Evolutionary conservation across 2,797 vertebrate genomes (phyloP).

Genomic region (Petrocephalus sullivani): DNA sequence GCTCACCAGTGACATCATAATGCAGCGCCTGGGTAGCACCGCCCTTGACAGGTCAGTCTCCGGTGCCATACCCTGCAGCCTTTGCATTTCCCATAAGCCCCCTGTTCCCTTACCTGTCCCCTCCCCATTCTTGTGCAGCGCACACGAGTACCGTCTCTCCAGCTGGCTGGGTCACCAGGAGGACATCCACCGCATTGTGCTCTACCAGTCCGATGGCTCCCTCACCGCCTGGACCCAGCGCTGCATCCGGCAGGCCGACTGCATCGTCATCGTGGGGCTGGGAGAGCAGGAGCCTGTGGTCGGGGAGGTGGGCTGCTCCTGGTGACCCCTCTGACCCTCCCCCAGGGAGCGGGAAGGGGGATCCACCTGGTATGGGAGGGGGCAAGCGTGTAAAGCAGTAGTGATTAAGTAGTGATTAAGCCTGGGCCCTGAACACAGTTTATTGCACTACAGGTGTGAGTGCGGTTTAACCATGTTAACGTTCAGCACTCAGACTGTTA

Average conservation of each 20-base stretch:
- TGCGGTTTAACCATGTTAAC: not conserved
- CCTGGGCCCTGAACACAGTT: not conserved
- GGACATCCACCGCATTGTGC: slow-evolving; percentile 86
- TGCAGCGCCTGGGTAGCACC: slow-evolving; percentile 77
- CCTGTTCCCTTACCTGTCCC: not conserved
- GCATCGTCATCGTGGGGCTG: slow-evolving; percentile 86
- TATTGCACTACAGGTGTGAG: not conserved
- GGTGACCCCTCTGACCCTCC: too few relatives aligned
- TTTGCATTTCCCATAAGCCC: not conserved
- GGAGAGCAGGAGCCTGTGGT: slow-evolving; percentile 84
- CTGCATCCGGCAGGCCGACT: slow-evolving; percentile 89
- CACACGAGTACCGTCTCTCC: slow-evolving; percentile 85
- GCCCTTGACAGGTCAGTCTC: slow-evolving; percentile 80
- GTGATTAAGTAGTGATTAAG: too few relatives aligned
- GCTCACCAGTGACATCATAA: slow-evolving; percentile 86
- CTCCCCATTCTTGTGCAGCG: slow-evolving; percentile 39
- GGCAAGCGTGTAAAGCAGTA: too few relatives aligned
- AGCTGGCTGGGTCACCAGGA: slow-evolving; percentile 96
- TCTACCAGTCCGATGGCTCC: slow-evolving; percentile 82
- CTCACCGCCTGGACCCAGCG: slow-evolving; percentile 92
- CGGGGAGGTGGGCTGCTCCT: slow-evolving; percentile 67
- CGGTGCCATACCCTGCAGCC: not conserved
- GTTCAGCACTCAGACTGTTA: not conserved
- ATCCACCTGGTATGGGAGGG: too few relatives aligned
- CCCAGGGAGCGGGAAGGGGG: slow-evolving; percentile 16